Evolutionary conservation across 1,140 invertebrate genomes (phyloP).

Genomic region (Limonius californicus): DNA sequence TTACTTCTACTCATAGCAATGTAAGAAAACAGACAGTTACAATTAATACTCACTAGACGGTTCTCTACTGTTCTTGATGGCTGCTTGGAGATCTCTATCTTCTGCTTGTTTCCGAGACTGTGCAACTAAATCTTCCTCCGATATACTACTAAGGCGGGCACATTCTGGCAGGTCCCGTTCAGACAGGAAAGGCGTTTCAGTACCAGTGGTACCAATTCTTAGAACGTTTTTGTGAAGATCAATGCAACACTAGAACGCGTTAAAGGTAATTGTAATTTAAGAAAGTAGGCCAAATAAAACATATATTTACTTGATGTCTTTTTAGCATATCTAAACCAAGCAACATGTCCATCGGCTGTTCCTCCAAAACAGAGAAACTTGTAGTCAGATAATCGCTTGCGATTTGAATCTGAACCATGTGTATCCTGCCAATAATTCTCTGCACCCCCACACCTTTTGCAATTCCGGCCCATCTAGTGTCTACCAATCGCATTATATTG

Average conservation of each 20-base stretch:
- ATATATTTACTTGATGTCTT: conserved; percentile 83
- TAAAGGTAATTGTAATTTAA: no score
- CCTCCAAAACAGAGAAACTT: conserved; percentile 95
- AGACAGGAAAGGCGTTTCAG: conserved; percentile 83
- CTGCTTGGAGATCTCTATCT: conserved; percentile 61
- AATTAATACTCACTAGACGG: conserved; percentile 27
- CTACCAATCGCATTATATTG: conserved; percentile 93
- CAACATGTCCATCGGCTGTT: conserved; percentile 98
- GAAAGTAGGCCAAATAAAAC: conserved; percentile 8
- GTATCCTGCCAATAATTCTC: conserved; percentile 91
- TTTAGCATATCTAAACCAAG: conserved; percentile 96
- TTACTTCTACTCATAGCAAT: no score
- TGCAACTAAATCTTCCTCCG: conserved; percentile 46
- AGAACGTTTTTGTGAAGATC: conserved; percentile 88
- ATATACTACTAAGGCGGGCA: conserved; percentile 39
- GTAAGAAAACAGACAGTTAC: no score
- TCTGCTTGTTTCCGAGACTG: conserved; percentile 53
- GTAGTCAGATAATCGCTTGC: conserved; percentile 90
- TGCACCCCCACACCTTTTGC: conserved; percentile 97
- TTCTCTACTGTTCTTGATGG: conserved; percentile 54
- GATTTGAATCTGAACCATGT: conserved; percentile 96
- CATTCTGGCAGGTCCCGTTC: conserved; percentile 78
- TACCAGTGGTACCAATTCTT: conserved; percentile 92
- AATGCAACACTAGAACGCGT: conserved; percentile 81
- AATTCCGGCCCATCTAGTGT: conserved; percentile 90